Evolutionary conservation across 2,113 vertebrate genomes (phyloP).

Genomic region (Forbesichthys papilliferus): DNA sequence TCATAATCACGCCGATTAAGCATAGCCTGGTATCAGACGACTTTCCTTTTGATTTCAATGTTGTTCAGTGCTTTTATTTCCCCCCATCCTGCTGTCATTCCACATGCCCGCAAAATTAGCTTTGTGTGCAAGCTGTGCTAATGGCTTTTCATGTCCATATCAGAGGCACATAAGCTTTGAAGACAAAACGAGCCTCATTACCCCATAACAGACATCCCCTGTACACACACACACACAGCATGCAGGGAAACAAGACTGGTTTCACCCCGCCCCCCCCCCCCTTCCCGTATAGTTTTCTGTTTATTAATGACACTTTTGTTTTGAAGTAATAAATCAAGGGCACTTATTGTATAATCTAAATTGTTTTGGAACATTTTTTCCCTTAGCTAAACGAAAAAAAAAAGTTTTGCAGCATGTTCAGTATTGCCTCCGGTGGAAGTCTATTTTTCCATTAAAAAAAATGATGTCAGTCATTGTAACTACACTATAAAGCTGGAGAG

Average conservation of each 20-base stretch:
- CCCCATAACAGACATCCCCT: slow-evolving; percentile 43
- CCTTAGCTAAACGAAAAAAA: too few species aligned
- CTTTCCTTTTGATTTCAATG: slow-evolving; percentile 42
- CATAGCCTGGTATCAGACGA: slow-evolving; percentile 36
- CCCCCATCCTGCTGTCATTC: slow-evolving; percentile 45
- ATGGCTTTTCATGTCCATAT: slow-evolving; percentile 68
- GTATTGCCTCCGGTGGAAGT: too few species aligned
- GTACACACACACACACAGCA: slow-evolving; percentile 23
- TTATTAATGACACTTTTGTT: too few species aligned
- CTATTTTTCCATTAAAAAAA: too few species aligned
- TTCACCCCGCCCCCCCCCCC: too few species aligned
- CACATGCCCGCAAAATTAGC: slow-evolving; percentile 61
- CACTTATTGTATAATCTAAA: too few species aligned
- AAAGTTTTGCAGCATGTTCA: too few species aligned
- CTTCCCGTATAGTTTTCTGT: too few species aligned
- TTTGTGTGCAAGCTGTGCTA: slow-evolving; percentile 60
- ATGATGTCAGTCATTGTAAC: slow-evolving; percentile 62
- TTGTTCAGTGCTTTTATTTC: slow-evolving; percentile 41
- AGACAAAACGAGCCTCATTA: slow-evolving; percentile 65
- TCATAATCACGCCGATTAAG: slow-evolving; percentile 45
- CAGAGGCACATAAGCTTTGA: slow-evolving; percentile 58
- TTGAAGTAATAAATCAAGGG: too few species aligned
- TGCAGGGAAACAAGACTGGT: too few species aligned
- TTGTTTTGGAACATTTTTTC: too few species aligned
- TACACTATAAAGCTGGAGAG: slow-evolving; percentile 67